Percentiles rank a stretch among this genome's conserved stretches.
phyloP scores from a whole-genome alignment of 2,888 invertebrate genomes.

The Eupithecia inturbata region DNA sequence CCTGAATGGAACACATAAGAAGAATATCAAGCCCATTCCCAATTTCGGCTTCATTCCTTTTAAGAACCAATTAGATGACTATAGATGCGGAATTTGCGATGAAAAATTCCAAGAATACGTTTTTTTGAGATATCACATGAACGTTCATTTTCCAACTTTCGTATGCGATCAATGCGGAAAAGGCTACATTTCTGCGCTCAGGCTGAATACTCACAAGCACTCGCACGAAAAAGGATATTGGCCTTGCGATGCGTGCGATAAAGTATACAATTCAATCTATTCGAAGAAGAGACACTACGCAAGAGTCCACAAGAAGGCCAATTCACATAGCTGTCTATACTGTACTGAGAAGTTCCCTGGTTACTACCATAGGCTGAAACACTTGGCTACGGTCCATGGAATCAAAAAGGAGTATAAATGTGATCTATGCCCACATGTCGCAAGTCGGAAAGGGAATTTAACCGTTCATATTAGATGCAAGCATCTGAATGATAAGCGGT shows the following conservation, averaged over 20 bases:
- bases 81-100: slow-evolving; percentile 30
- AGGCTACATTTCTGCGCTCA: slow-evolving; percentile 39
- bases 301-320: slow-evolving; percentile 75
- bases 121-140: slow-evolving; percentile 57
- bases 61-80: slow-evolving; percentile 19
- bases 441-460: slow-evolving; percentile 68
- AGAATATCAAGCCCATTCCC: slow-evolving; percentile 13
- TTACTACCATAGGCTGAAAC: slow-evolving; percentile 74
- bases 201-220: slow-evolving; percentile 27
- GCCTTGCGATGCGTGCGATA: slow-evolving; percentile 79
- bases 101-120: slow-evolving; percentile 17
- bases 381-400: slow-evolving; percentile 67
- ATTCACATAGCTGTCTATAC: slow-evolving; percentile 72
- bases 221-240: slow-evolving; percentile 54
- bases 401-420: slow-evolving; percentile 75
- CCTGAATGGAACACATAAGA: slow-evolving; percentile 29
- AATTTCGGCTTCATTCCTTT: slow-evolving; percentile 33
- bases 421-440: slow-evolving; percentile 68
- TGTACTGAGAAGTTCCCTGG: slow-evolving; percentile 72
- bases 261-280: slow-evolving; percentile 73
- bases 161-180: slow-evolving; percentile 56
- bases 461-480: slow-evolving; percentile 38
- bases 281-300: slow-evolving; percentile 76
- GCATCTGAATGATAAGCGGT: slow-evolving; percentile 37
- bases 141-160: slow-evolving; percentile 59